phyloP scores from a whole-genome alignment of 2,888 invertebrate genomes.

The Drosophila mulleri region DNA sequence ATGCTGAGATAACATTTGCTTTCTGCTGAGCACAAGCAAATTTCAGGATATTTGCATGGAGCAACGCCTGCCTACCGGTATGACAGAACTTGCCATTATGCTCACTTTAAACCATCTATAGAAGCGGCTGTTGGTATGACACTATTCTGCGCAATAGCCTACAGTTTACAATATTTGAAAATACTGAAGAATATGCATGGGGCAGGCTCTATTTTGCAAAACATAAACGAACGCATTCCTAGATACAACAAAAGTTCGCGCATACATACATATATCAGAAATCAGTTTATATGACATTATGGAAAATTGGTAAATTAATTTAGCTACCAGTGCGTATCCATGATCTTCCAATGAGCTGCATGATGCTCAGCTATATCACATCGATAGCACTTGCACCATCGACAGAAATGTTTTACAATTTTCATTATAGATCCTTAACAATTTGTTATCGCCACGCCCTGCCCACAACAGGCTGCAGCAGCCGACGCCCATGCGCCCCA shows the following conservation, averaged over 20 bases:
- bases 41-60: background rate
- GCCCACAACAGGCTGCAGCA: constrained; percentile 29
- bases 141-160: background rate
- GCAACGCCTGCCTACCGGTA: background rate
- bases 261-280: background rate
- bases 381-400: constrained; percentile 11
- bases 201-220: background rate
- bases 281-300: background rate
- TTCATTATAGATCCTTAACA: constrained; percentile 6
- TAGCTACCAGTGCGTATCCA: background rate
- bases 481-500: constrained; percentile 42
- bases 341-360: background rate
- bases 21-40: background rate
- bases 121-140: background rate
- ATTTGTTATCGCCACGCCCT: constrained; percentile 30
- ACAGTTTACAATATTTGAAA: background rate
- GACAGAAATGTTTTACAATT: background rate
- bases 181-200: background rate
- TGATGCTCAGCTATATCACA: background rate
- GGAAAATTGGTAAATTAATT: background rate
- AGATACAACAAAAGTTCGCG: background rate
- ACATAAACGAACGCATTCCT: background rate
- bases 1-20: constrained; percentile 13
- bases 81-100: constrained; percentile 2
- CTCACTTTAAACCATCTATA: background rate